Evolutionary conservation across 2,888 invertebrate genomes (phyloP).

Genomic region (Melangyna quadrimaculata): DNA sequence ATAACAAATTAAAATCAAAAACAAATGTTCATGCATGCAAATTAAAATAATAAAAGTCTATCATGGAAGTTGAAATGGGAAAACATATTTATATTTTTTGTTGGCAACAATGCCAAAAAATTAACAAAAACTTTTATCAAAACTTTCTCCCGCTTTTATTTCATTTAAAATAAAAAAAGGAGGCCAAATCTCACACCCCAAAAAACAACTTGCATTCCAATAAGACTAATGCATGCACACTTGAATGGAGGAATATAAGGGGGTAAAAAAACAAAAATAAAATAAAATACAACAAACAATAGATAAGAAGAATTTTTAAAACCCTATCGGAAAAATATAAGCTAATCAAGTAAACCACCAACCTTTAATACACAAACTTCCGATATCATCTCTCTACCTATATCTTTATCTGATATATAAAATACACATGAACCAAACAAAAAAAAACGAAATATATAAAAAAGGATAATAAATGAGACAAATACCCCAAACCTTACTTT

Average conservation of each 20-base stretch:
- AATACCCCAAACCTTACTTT: constrained; percentile 47
- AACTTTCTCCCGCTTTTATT: background rate
- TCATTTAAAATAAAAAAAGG: background rate
- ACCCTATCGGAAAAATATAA: constrained; percentile 28
- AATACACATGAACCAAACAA: background rate
- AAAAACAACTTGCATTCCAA: constrained; percentile 47
- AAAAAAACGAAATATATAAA: background rate
- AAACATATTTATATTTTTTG: constrained; percentile 46
- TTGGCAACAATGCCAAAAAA: constrained; percentile 64
- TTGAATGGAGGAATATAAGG: background rate
- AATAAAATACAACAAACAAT: background rate
- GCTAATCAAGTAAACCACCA: constrained; percentile 51
- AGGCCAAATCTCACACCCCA: background rate
- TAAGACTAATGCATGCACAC: constrained; percentile 60
- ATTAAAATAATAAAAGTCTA: constrained; percentile 36
- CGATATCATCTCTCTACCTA: constrained; percentile 14
- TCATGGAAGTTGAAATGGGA: background rate
- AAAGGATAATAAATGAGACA: constrained; percentile 20
- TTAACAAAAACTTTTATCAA: constrained; percentile 57
- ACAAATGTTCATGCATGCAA: constrained; percentile 57
- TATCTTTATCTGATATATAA: background rate
- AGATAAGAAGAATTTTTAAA: constrained; percentile 4
- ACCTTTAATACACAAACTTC: background rate
- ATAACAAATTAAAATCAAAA: constrained; percentile 43
- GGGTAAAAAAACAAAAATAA: background rate